Percentiles rank a stretch among this genome's conserved stretches.
phyloP scores from a whole-genome alignment of 2,113 vertebrate species.

The Chloebia gouldiae region DNA sequence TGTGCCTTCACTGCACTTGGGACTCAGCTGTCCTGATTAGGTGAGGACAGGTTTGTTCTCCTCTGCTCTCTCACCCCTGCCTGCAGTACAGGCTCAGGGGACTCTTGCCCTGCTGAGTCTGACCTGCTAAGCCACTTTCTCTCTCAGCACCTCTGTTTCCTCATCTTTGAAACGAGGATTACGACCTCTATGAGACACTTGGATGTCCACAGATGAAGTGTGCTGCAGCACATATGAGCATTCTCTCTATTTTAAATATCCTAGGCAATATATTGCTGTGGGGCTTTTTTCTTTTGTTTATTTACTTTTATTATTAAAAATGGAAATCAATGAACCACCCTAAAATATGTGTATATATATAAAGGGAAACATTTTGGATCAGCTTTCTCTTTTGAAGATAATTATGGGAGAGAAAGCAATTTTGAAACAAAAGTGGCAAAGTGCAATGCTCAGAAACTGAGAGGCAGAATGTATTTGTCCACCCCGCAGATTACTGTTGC shows the following conservation, averaged over 20 bases:
- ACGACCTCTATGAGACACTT: conserved; percentile 1
- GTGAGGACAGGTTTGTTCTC: not conserved
- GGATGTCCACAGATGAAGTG: not conserved
- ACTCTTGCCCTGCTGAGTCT: not conserved
- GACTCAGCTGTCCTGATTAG: not conserved
- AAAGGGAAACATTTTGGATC: not conserved
- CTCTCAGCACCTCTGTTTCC: conserved; percentile 9
- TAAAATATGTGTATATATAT: not conserved
- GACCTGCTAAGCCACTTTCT: conserved; percentile 27
- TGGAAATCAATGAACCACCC: not conserved
- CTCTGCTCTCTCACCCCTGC: not conserved
- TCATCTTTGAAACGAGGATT: conserved; percentile 20
- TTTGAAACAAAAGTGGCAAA: conserved; percentile 2
- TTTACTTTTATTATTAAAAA: not conserved
- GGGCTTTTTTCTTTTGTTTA: not conserved
- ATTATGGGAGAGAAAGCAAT: not conserved
- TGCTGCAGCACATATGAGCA: not conserved
- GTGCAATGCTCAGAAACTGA: not conserved
- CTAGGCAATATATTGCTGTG: not conserved
- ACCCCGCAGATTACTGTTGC: not conserved
- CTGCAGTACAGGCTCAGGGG: not conserved
- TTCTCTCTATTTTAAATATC: not conserved
- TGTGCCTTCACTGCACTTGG: not conserved
- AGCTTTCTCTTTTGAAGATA: not conserved
- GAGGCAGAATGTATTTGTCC: not conserved